Percentiles rank a stretch among this genome's conserved stretches.
These are phyloP conservation scores for Apodemus agrarius DNA, from an alignment of 2,797 vertebrate genomes.

Conservation along the genomic window DNA sequence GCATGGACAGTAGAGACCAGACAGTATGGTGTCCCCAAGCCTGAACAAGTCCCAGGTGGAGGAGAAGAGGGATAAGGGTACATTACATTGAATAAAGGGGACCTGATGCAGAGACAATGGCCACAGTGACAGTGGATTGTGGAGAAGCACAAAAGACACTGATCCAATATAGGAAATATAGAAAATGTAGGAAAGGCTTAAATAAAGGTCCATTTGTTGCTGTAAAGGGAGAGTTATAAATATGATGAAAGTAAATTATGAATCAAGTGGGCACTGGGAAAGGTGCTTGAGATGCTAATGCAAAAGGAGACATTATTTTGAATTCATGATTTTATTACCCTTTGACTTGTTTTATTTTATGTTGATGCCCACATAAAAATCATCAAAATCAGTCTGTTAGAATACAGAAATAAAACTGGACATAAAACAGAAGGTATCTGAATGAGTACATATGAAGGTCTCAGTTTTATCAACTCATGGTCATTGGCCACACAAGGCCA, in stretches of 20 bases:
- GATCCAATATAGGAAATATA: neutral
- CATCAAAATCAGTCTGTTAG: neutral
- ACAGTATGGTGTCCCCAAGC: neutral
- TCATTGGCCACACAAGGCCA: neutral
- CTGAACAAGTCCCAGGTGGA: neutral
- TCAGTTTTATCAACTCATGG: neutral
- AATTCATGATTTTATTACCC: constrained; percentile 2
- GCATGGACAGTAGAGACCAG: neutral
- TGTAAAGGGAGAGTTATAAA: neutral
- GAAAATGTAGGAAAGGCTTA: neutral
- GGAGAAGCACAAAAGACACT: neutral
- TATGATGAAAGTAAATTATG: neutral
- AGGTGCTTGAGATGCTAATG: neutral
- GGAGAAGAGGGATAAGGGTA: neutral
- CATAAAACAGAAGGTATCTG: neutral
- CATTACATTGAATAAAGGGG: neutral
- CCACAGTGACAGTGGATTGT: neutral
- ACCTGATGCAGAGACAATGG: neutral
- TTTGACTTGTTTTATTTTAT: neutral
- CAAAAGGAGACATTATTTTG: neutral
- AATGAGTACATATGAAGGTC: neutral
- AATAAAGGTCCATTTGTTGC: neutral
- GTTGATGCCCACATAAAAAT: neutral
- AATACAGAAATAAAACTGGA: neutral
- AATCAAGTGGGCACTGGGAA: neutral